Percentiles rank a stretch among this genome's conserved stretches.
phyloP scores from a whole-genome alignment of 92 coral and sea anemone species.

The Siderastrea radians region DNA sequence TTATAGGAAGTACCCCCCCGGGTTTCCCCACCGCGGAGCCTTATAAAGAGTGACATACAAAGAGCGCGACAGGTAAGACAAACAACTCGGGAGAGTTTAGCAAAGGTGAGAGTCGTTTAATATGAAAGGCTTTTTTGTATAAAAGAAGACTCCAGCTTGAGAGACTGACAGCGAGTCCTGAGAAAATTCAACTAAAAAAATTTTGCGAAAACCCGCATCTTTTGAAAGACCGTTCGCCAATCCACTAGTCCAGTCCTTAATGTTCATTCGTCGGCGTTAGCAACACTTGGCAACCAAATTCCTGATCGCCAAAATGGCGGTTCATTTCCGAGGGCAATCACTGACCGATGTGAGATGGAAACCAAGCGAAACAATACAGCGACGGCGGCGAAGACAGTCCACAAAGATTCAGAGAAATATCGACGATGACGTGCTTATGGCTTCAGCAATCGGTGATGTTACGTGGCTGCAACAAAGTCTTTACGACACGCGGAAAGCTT shows the following conservation, averaged over 20 bases:
- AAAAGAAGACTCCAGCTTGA: no score
- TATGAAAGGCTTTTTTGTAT: no score
- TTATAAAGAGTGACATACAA: no score
- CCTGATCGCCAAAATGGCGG: constrained; percentile 75
- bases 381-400: constrained; percentile 86
- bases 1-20: no score
- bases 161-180: no score
- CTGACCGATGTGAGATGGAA: constrained; percentile 25
- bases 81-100: no score
- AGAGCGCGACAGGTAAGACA: no score
- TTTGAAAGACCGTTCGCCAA: not conserved
- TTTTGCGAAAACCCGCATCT: not conserved
- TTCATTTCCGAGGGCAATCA: constrained; percentile 27
- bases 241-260: constrained; percentile 5
- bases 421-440: constrained; percentile 96
- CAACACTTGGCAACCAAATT: constrained; percentile 40
- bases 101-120: no score
- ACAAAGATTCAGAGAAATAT: constrained; percentile 76
- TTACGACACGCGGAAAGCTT: constrained; percentile 78
- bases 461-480: constrained; percentile 96
- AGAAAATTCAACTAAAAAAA: no score
- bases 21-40: no score
- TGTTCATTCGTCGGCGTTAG: not conserved
- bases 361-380: constrained; percentile 41
- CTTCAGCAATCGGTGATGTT: constrained; percentile 96